Evolutionary conservation across 2,797 vertebrate genomes (phyloP).

Genomic region (Atherinosoma microstoma): DNA sequence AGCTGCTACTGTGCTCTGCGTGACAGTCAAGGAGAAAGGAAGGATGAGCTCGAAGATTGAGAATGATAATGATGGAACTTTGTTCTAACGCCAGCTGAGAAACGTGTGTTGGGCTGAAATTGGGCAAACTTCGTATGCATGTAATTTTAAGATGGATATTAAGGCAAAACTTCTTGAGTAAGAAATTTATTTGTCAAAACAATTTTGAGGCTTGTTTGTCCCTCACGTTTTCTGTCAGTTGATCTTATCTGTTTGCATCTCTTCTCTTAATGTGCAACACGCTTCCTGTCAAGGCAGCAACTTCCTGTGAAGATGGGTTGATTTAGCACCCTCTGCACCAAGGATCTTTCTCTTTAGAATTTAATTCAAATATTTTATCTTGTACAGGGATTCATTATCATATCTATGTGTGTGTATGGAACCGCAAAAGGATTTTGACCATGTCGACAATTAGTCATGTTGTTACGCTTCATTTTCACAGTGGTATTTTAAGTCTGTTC

Average conservation of each 20-base stretch:
- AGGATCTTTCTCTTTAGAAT: slow-evolving; percentile 3
- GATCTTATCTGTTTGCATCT: background rate
- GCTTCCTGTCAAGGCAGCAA: slow-evolving; percentile 21
- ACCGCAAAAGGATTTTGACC: background rate
- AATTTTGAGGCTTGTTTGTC: background rate
- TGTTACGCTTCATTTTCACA: slow-evolving; percentile 36
- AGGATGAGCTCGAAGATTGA: background rate
- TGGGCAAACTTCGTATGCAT: background rate
- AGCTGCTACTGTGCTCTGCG: fast-evolving
- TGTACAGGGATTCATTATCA: background rate
- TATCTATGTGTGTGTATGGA: background rate
- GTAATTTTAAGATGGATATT: background rate
- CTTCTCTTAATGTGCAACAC: background rate
- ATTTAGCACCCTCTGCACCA: background rate
- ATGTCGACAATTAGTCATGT: slow-evolving; percentile 13
- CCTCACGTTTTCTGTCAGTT: slow-evolving; percentile 8
- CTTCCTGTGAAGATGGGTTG: slow-evolving; percentile 29
- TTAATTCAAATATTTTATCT: background rate
- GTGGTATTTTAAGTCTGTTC: slow-evolving; percentile 33
- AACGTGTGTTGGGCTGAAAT: background rate
- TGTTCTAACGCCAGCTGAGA: background rate
- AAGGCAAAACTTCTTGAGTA: background rate
- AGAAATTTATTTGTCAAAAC: background rate
- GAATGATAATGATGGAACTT: background rate
- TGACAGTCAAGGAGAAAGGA: slow-evolving; percentile 6